phyloP scores from a whole-genome alignment of 2,888 invertebrate genomes.

The Invenusta paracnida region DNA sequence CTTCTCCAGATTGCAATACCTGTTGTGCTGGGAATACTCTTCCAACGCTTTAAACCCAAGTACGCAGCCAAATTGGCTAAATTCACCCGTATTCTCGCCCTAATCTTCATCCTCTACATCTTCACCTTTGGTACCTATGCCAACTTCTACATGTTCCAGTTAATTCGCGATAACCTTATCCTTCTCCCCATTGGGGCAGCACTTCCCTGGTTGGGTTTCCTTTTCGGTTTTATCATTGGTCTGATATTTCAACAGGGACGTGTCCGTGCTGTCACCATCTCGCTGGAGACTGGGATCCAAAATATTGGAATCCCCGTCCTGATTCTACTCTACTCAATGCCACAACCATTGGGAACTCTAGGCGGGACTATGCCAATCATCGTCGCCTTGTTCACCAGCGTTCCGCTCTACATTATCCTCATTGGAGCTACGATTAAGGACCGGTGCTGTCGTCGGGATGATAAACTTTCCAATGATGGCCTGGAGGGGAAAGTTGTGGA shows the following conservation, averaged over 20 bases:
- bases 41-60: constrained; percentile 50
- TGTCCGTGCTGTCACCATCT: constrained; percentile 48
- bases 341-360: constrained; percentile 19
- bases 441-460: background rate
- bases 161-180: constrained; percentile 51
- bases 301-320: constrained; percentile 57
- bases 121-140: constrained; percentile 53
- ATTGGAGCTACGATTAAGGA: background rate
- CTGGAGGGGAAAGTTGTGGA: too few relatives aligned
- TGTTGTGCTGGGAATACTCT: constrained; percentile 55
- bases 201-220: constrained; percentile 59
- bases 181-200: constrained; percentile 47
- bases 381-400: constrained; percentile 6
- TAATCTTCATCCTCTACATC: constrained; percentile 55
- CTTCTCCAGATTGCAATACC: constrained; percentile 56
- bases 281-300: constrained; percentile 58
- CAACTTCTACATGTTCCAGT: constrained; percentile 56
- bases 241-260: constrained; percentile 31
- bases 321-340: constrained; percentile 49
- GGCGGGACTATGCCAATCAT: constrained; percentile 35
- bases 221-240: constrained; percentile 54
- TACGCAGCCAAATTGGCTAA: constrained; percentile 48
- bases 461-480: too few relatives aligned
- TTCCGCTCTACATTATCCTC: constrained; percentile 35
- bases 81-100: constrained; percentile 53